Evolutionary conservation across 2,113 vertebrate species (phyloP).

Genomic region (Eretmochelys imbricata): DNA sequence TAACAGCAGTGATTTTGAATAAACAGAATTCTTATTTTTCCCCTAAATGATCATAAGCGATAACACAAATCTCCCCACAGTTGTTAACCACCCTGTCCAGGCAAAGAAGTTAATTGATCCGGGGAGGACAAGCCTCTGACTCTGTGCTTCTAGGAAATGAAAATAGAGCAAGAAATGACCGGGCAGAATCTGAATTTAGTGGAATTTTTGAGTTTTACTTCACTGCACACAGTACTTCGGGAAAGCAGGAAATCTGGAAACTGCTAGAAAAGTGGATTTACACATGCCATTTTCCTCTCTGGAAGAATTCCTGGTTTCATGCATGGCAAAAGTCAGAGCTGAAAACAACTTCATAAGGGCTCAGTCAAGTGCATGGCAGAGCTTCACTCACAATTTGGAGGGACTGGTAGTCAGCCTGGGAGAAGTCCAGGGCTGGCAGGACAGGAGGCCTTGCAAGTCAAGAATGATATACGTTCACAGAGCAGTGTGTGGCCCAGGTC

Average conservation of each 20-base stretch:
- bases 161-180: neutral
- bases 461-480: neutral
- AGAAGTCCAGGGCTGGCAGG: neutral
- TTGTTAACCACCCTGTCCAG: neutral
- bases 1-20: rapidly evolving
- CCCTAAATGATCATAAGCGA: neutral
- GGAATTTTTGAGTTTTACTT: neutral
- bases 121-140: rapidly evolving
- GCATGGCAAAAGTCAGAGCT: neutral
- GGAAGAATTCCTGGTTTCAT: neutral
- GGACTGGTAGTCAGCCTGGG: neutral
- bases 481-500: neutral
- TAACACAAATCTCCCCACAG: rapidly evolving
- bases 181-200: rapidly evolving
- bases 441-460: neutral
- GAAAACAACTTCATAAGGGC: neutral
- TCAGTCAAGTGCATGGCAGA: neutral
- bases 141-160: rapidly evolving
- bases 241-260: neutral
- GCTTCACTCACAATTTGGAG: neutral
- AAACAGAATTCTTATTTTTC: neutral
- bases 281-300: neutral
- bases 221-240: neutral
- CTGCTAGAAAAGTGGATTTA: neutral
- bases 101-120: neutral